Evolutionary conservation across 2,113 vertebrate species (phyloP), one percentile per base, ranked within the genome.

Genomic region (Phaethon lepturus): DNA sequence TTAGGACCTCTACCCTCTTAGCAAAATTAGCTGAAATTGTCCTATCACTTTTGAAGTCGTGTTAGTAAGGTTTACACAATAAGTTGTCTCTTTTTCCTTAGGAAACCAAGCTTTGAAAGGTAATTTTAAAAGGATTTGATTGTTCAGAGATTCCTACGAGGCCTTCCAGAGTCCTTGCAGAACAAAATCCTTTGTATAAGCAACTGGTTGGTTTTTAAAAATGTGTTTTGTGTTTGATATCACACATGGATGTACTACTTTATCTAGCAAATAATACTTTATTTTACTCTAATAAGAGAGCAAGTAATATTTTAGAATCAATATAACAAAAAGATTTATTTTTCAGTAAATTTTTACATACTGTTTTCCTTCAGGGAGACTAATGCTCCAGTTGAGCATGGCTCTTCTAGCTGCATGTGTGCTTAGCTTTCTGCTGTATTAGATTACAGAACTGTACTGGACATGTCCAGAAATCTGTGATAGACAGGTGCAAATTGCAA

Each of bases 401-500:
- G 59, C 69, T 90, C 53, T 88, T 83, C 49, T 55, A 59, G 68
- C 68, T 93, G 38, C 47, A 23, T 59, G 69, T 66, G 29, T 88
- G 42, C 71, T 83, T 75, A 19, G 33, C 49, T 79, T 93, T 90
- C 74, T 85, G 35, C 63, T 88, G 59, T 82, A 90, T 95, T 93
- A 42, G 45, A 47, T 95, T 93, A 90, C 95, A 95, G 87, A 92
- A 86, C 88, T 86, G 62, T 60, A 47, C 53, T 63, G 85, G 69
- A 81, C 77, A 14, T 18, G 49, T 81, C 60, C 73, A 90, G 74
- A 89, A 78, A 75, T 81, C 90, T 74, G 38, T 94, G 95, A 91
- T 63, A 78, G 93, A 91, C 92, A 96, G 94, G 92, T 96, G 95
- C 90, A 94, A 74, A 90, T 89, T 85, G 85, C 88, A 85, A 71